Percentiles rank a stretch among this genome's conserved stretches.
Conservation (phyloP, 2,113 vertebrate genomes). For the Verasper variegatus region DNA sequence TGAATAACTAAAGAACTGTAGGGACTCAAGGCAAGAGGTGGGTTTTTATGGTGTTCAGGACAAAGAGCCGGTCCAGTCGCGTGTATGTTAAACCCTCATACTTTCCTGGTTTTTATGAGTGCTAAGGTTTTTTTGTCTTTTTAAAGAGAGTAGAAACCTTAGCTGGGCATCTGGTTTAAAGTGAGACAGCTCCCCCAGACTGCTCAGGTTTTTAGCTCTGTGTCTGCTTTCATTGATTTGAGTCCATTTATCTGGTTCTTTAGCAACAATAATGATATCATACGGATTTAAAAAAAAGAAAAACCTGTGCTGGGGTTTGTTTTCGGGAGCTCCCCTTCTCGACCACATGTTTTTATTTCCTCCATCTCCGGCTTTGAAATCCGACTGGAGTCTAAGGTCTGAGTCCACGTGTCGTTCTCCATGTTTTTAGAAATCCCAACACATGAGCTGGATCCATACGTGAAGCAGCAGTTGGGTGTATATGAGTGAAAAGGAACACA, state of each 20-base stretch:
- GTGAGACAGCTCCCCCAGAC: constrained; percentile 7
- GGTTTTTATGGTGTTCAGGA: constrained; percentile 37
- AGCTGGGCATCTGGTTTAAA: constrained; percentile 43
- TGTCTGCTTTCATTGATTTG: constrained; percentile 12
- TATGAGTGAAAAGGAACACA: constrained; percentile 41
- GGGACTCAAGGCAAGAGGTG: constrained; percentile 23
- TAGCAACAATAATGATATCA: constrained; percentile 27
- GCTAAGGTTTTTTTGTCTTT: constrained; percentile 6
- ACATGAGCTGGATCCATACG: constrained; percentile 29
- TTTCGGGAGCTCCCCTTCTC: neutral
- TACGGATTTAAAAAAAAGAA: neutral
- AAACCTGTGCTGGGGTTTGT: neutral
- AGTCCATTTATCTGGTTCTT: neutral
- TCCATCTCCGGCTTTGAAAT: constrained; percentile 13
- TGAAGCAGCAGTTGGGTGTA: constrained; percentile 24
- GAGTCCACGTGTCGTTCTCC: neutral
- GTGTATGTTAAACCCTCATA: constrained; percentile 5
- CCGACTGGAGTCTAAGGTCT: constrained; percentile 37
- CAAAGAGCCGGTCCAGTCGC: constrained; percentile 20
- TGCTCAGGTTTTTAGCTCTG: neutral
- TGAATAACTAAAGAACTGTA: constrained; percentile 31
- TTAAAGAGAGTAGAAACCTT: constrained; percentile 7
- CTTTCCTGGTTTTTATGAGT: constrained; percentile 42
- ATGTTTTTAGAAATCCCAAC: constrained; percentile 45
- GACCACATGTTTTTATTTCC: constrained; percentile 3